These are phyloP conservation scores for Hipposideros larvatus DNA, from an alignment of 2,797 vertebrate genomes.

Conservation along the genomic window DNA sequence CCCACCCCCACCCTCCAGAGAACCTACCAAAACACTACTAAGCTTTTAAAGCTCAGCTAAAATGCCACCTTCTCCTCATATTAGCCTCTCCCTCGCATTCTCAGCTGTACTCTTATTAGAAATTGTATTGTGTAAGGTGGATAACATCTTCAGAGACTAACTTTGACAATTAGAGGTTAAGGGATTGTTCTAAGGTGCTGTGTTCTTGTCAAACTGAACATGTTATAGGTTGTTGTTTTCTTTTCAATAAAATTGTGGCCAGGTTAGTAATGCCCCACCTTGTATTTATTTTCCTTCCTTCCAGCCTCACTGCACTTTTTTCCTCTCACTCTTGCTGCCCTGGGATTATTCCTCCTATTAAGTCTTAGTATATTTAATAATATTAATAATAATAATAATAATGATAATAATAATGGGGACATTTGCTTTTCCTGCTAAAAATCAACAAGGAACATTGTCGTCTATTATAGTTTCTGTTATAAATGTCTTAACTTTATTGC, in stretches of 20 bases:
- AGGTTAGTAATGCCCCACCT: not conserved
- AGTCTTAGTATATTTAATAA: not conserved
- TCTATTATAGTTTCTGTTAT: not conserved
- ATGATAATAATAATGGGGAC: accelerated
- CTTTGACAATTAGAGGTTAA: not conserved
- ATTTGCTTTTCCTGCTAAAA: conserved; percentile 19
- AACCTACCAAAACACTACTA: not conserved
- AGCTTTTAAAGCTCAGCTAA: not conserved
- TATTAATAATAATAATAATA: no score
- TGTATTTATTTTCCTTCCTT: not conserved
- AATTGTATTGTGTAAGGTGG: not conserved
- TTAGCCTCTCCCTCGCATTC: not conserved
- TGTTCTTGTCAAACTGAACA: not conserved
- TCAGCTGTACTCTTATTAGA: not conserved
- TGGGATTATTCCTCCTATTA: not conserved
- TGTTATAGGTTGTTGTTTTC: not conserved
- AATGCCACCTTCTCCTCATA: not conserved
- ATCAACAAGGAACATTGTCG: not conserved
- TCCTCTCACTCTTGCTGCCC: not conserved
- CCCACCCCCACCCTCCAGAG: not conserved
- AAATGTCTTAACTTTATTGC: not conserved
- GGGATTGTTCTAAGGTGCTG: not conserved
- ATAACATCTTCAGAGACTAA: not conserved
- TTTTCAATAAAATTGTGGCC: not conserved
- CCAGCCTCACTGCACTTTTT: not conserved